Conservation (phyloP, 2,888 invertebrate genomes). For the Lacanobia oleracea region DNA sequence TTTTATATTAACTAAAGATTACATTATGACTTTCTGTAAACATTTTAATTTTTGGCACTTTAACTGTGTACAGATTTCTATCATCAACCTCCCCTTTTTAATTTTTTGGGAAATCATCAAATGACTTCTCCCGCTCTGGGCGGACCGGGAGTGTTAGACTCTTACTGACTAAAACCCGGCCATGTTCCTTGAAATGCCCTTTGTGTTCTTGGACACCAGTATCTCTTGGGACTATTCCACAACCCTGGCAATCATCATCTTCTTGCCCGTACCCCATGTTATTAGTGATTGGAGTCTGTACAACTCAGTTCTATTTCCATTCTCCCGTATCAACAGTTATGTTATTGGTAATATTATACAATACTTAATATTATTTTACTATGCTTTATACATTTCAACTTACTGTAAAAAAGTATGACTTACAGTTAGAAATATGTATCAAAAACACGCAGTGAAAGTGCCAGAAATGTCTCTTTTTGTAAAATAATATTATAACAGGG, state of each 20-base stretch:
- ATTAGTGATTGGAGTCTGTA: neutral
- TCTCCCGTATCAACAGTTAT: neutral
- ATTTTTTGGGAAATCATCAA: too few relatives aligned
- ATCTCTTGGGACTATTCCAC: too few relatives aligned
- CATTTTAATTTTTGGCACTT: slow-evolving; percentile 12
- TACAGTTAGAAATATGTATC: neutral
- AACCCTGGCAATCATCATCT: too few relatives aligned
- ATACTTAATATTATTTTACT: too few relatives aligned
- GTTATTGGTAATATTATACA: too few relatives aligned
- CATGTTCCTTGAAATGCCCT: too few relatives aligned
- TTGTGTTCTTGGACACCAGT: too few relatives aligned
- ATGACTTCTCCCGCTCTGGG: too few relatives aligned
- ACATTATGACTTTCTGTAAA: slow-evolving; percentile 21
- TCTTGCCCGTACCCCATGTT: too few relatives aligned
- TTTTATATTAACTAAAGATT: slow-evolving; percentile 32
- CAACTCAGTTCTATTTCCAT: neutral
- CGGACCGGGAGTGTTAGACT: too few relatives aligned
- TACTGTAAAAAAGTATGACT: neutral
- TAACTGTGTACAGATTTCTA: neutral
- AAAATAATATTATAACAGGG: slow-evolving; percentile 28
- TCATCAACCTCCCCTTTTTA: too few relatives aligned
- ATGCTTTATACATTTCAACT: neutral
- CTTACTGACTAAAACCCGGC: too few relatives aligned
- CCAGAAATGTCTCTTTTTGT: slow-evolving; percentile 21
- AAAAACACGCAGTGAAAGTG: slow-evolving; percentile 12